Base-by-base conservation (phyloP, 30 jellyfish, hydroid and myxozoan species). In the Aurelia aurita region DNA sequence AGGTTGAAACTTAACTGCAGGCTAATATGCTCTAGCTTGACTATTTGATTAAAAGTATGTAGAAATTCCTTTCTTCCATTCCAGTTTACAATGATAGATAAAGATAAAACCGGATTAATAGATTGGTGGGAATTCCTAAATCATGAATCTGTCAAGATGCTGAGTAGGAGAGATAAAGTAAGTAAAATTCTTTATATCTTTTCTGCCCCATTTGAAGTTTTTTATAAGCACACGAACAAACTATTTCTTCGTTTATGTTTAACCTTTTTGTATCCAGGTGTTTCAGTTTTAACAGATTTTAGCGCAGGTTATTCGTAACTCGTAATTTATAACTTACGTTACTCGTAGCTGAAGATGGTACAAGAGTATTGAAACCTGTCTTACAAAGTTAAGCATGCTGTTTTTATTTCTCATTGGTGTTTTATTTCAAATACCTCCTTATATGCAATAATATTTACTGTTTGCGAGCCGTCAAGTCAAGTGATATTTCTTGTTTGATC, bases 91-190 rank as follows among this genome's bases (percentile, higher is more conserved):
- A 81, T 81, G 51, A 81, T 81, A 14, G 91, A 81, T 27, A 75
- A 84, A 11, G 85, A 68, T 69, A 59, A 55, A 13, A 66, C 91
- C 18, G 85, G 91, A 31, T 67, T 79, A 19, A 81, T 81, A 6
- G 91, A 81, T 61, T 81, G 91, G 91, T 81, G 91, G 91, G 91
- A 81, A 55, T 81, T 81, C 43, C 83, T 81, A 28, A 81, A 81
- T 61, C 91, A 81, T 51, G 91, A 81, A 58, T 55, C 91, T 1
- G 76, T 81, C 78, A 81, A 81, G 64, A 35, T 81, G 77, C 91
- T 81, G 68, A 57, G 85, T 19, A 81, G 29, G 21, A 72, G 91
- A 49, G 78, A 81, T 5, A 81, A 81, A 55, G 91, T 81, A n/a
- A 43, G 85, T 80, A 13, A 39, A 39, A 6, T 7, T 7, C 6